Evolutionary conservation across 1,140 invertebrate species (phyloP), one percentile per base, ranked within the genome.

Genomic region (Hyles vespertilio): DNA sequence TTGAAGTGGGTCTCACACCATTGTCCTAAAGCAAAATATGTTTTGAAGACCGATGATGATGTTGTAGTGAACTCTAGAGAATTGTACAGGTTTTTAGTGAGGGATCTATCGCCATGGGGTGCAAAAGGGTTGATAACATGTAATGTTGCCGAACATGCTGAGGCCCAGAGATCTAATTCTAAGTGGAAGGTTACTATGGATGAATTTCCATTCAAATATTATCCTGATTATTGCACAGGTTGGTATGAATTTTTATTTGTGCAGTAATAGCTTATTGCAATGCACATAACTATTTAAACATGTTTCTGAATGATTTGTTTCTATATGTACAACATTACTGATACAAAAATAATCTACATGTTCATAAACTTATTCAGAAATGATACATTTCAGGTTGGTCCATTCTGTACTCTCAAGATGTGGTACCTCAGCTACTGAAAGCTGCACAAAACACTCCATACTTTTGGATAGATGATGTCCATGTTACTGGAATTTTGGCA

Each of bases 391-490:
- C 66, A 77, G 96, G 96, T 11, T 96, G 93, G 93, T 93, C 92
- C 3, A 92, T 95, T 22, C 72, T 96, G 4, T 95, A 95, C 68
- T 94, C 94, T 0, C 90, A 92, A 9, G 94, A 95, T 82, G 92
- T 93, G 44, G 91, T 93, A 32, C 91, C 91, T 66, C 78, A 90
- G 12, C 73, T 95, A n/a, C 94, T 94, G 61, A 83, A 83, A 56
- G 89, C 92, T 57, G 92, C 93, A 3, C 93, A 94, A 74, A 88
- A 79, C 49, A 66, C 91, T 8, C 84, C 88, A 4, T 96, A 93
- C 79, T 96, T 97, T 89, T 97, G 96, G 96, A 95, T 96, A 51
- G 95, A 97, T 78, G 95, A 96, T 86, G 94, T 96, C 8, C 93
- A 94, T 67, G 89, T 96, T 12, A 96, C 95, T 1, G 96, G 95